These are phyloP conservation scores for Pelmatolapia mariae DNA, from an alignment of 2,113 vertebrate genomes.

Conservation along the genomic window DNA sequence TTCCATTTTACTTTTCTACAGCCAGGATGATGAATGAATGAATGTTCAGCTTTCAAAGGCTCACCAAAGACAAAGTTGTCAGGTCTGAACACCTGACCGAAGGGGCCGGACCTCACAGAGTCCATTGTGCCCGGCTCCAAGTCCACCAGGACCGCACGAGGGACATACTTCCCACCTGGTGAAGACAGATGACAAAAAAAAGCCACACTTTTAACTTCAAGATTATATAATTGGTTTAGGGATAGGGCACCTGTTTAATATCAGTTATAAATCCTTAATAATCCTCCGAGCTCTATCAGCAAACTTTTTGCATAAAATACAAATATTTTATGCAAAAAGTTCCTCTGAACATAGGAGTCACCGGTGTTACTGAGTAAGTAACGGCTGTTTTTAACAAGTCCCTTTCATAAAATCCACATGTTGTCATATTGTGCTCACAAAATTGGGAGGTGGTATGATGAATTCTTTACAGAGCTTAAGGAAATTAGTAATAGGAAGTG, in stretches of 20 bases:
- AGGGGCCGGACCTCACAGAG: constrained; percentile 56
- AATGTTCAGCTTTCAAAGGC: not conserved
- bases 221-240: not conserved
- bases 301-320: not conserved
- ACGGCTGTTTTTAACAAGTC: not conserved
- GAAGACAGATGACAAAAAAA: not conserved
- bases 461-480: not conserved
- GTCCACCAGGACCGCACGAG: constrained; percentile 57
- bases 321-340: not conserved
- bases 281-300: not conserved
- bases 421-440: not conserved
- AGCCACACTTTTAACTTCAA: not conserved
- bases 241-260: not conserved
- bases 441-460: not conserved
- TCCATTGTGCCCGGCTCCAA: constrained; percentile 60
- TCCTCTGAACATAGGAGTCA: not conserved
- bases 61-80: constrained; percentile 64
- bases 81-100: constrained; percentile 54
- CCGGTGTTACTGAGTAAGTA: not conserved
- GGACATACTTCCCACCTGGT: constrained; percentile 57
- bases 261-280: not conserved
- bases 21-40: not conserved
- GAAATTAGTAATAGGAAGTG: not conserved
- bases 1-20: not conserved
- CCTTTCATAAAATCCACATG: not conserved